Evolutionary conservation across 2,888 invertebrate species (phyloP).

Genomic region (Noctua pronuba): DNA sequence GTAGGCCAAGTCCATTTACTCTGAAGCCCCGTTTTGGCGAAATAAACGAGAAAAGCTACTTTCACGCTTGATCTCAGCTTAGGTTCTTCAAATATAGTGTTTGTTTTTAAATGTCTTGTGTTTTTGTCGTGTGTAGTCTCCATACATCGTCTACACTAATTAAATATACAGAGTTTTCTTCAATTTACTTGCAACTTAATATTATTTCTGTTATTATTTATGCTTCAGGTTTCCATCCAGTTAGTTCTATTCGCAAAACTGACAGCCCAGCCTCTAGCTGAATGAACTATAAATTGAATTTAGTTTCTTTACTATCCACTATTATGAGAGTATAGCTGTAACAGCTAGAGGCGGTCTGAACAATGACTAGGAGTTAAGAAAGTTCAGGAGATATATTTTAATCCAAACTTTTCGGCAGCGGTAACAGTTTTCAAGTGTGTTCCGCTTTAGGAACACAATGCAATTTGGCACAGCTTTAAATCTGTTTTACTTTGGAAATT

Average conservation of each 20-base stretch:
- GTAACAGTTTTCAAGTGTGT: conserved; percentile 42
- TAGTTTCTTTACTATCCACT: conserved; percentile 6
- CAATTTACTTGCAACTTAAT: not conserved
- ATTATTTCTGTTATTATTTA: not conserved
- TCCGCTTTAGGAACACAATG: conserved; percentile 51
- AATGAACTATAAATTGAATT: conserved; percentile 10
- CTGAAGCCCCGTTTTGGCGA: conserved; percentile 2
- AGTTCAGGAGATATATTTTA: conserved; percentile 57
- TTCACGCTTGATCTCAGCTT: conserved; percentile 24
- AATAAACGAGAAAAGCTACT: conserved; percentile 26
- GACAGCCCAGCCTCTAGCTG: not conserved
- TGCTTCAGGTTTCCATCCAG: too few species aligned
- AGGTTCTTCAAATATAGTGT: not conserved
- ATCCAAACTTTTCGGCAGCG: conserved; percentile 42
- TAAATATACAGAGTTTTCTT: not conserved
- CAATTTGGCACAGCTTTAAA: conserved; percentile 51
- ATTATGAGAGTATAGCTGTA: conserved; percentile 10
- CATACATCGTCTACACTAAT: not conserved
- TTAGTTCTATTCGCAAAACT: not conserved
- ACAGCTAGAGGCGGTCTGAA: conserved; percentile 12
- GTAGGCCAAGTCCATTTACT: conserved; percentile 31
- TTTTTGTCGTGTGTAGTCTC: not conserved
- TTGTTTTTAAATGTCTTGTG: not conserved
- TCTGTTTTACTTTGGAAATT: conserved; percentile 27
- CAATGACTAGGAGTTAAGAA: conserved; percentile 51